Conservation (phyloP, 2,888 invertebrate species). For the Neuroscelio doddi region DNA sequence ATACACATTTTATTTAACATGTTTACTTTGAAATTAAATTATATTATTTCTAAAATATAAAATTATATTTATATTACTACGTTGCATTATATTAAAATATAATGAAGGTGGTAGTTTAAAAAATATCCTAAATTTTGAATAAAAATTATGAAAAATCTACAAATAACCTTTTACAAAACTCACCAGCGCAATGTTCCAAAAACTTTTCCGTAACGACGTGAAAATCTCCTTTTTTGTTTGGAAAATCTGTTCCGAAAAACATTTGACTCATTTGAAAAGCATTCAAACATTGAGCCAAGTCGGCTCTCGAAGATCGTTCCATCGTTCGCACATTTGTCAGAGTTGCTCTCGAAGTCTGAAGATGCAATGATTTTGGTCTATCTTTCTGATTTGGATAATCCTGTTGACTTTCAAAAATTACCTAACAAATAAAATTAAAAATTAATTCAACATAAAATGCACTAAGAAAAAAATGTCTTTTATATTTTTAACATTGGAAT, state of each 20-base stretch:
- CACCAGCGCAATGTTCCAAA: conserved; percentile 78
- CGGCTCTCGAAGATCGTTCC: conserved; percentile 81
- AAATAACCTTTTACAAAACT: conserved; percentile 1
- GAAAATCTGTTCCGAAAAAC: conserved; percentile 86
- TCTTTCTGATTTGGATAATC: conserved; percentile 88
- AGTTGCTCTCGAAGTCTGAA: conserved; percentile 85
- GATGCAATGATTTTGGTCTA: conserved; percentile 88
- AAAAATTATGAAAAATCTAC: no score
- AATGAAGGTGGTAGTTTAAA: no score
- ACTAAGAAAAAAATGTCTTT: no score
- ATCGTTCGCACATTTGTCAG: conserved; percentile 80
- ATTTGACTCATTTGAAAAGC: conserved; percentile 83
- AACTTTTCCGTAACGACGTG: conserved; percentile 89
- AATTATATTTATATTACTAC: no score
- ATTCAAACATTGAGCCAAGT: conserved; percentile 86
- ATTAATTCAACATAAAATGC: no score
- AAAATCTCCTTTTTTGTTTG: conserved; percentile 80
- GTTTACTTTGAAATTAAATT: no score
- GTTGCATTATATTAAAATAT: no score
- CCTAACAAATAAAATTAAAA: conserved; percentile 72
- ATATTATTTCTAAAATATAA: no score
- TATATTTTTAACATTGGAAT: neutral
- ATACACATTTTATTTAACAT: no score
- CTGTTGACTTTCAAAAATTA: conserved; percentile 83
- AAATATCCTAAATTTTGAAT: no score